Evolutionary conservation across 2,113 vertebrate species (phyloP).

Genomic region (Campylorhamphus procurvoides): DNA sequence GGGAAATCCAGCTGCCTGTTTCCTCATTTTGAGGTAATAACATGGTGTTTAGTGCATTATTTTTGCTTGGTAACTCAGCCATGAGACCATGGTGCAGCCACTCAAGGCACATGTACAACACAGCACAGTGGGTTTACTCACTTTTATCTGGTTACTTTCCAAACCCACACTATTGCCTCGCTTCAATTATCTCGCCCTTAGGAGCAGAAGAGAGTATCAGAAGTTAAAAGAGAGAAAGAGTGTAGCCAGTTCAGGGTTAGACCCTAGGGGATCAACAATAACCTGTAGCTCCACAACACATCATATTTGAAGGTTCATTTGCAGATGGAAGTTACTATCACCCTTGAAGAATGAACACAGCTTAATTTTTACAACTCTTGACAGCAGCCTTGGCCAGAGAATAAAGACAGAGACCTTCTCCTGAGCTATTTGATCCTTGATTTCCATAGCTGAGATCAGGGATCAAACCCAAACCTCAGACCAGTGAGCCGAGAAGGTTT

Average conservation of each 20-base stretch:
- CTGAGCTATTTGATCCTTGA: conserved; percentile 40
- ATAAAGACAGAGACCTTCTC: conserved; percentile 32
- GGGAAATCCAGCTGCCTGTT: not conserved
- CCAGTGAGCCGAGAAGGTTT: not conserved
- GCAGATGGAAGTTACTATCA: conserved; percentile 10
- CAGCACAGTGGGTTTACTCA: not conserved
- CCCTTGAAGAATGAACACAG: not conserved
- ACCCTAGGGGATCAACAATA: not conserved
- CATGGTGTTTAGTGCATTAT: not conserved
- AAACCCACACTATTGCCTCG: not conserved
- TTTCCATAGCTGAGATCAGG: conserved; percentile 13
- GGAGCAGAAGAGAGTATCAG: not conserved
- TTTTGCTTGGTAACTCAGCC: not conserved
- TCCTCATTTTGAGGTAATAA: not conserved
- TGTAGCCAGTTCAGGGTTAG: not conserved
- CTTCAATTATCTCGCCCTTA: not conserved
- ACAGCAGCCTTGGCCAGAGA: conserved; percentile 46
- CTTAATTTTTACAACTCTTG: conserved; percentile 28
- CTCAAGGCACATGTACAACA: rapidly evolving
- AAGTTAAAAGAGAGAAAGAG: not conserved
- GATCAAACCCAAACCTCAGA: not conserved
- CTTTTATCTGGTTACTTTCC: not conserved
- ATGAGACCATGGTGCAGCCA: not conserved
- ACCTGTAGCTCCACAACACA: not conserved
- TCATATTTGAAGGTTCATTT: not conserved